Evolutionary conservation across 2,113 vertebrate species (phyloP).

Genomic region (Microtus oregoni): DNA sequence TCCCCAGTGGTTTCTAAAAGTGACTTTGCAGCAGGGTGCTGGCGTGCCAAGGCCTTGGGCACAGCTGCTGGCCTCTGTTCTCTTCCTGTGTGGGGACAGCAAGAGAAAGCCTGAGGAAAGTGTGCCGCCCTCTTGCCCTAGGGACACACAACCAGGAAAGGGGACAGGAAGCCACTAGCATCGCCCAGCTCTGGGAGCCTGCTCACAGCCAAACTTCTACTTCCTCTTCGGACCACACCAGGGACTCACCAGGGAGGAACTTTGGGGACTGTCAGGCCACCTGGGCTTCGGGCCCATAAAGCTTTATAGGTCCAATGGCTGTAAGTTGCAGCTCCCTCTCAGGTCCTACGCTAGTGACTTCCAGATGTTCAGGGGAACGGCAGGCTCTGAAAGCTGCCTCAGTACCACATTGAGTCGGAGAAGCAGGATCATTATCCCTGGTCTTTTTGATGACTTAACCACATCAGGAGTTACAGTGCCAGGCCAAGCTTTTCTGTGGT

Average conservation of each 20-base stretch:
- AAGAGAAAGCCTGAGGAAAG: not conserved
- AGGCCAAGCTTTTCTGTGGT: too few relatives aligned
- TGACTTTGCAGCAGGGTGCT: accelerated
- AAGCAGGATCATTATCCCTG: not conserved
- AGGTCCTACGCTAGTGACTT: not conserved
- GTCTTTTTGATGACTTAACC: not conserved
- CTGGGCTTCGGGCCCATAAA: not conserved
- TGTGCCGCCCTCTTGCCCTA: not conserved
- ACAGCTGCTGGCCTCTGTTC: not conserved
- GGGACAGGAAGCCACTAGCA: accelerated
- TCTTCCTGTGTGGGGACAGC: accelerated
- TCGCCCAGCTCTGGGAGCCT: not conserved
- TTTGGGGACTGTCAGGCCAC: not conserved
- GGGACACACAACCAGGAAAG: not conserved
- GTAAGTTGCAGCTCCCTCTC: not conserved
- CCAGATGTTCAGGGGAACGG: not conserved
- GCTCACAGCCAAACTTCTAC: not conserved
- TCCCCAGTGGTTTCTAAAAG: not conserved
- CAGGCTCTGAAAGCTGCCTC: not conserved
- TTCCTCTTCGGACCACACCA: too few relatives aligned
- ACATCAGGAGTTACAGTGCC: too few relatives aligned
- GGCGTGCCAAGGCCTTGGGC: accelerated
- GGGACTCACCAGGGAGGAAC: not conserved
- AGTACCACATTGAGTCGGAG: not conserved
- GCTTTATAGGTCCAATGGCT: not conserved